These are phyloP conservation scores for Microctonus hyperodae DNA, from an alignment of 2,888 invertebrate species.

Conservation along the genomic window DNA sequence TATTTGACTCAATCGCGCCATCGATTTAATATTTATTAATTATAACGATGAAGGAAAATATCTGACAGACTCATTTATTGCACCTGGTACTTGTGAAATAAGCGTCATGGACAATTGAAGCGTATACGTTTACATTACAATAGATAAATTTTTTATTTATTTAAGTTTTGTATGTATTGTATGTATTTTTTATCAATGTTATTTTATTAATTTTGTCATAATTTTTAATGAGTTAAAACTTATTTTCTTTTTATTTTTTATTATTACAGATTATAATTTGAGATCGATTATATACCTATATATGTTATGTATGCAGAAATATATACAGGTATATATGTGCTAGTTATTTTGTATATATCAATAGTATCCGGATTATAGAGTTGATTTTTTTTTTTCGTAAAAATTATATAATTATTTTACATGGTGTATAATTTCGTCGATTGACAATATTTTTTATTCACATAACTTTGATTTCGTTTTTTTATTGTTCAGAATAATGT, in stretches of 20 bases:
- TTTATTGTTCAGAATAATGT: no score
- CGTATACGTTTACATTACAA: slow-evolving; percentile 53
- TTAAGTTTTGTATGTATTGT: slow-evolving; percentile 18
- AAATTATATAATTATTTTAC: slow-evolving; percentile 17
- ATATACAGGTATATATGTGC: neutral
- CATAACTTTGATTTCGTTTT: slow-evolving; percentile 1
- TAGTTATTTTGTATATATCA: no score
- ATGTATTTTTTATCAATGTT: slow-evolving; percentile 25
- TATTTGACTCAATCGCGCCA: neutral
- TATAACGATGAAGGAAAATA: slow-evolving; percentile 15
- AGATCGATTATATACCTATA: no score
- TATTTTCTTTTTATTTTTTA: slow-evolving; percentile 27
- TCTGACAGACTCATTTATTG: slow-evolving; percentile 39
- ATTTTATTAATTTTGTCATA: slow-evolving; percentile 35
- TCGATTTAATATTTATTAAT: neutral
- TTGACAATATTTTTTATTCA: slow-evolving; percentile 17
- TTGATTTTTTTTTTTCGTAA: slow-evolving; percentile 2
- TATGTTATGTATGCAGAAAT: no score
- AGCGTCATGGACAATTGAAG: slow-evolving; percentile 52
- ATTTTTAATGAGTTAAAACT: no score
- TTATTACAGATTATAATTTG: slow-evolving; percentile 23
- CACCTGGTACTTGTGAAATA: slow-evolving; percentile 42
- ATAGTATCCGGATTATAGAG: no score
- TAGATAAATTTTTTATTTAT: slow-evolving; percentile 38
- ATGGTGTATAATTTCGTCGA: slow-evolving; percentile 17